Evolutionary conservation across 2,113 vertebrate genomes (phyloP).

Genomic region (Bombycilla garrulus): DNA sequence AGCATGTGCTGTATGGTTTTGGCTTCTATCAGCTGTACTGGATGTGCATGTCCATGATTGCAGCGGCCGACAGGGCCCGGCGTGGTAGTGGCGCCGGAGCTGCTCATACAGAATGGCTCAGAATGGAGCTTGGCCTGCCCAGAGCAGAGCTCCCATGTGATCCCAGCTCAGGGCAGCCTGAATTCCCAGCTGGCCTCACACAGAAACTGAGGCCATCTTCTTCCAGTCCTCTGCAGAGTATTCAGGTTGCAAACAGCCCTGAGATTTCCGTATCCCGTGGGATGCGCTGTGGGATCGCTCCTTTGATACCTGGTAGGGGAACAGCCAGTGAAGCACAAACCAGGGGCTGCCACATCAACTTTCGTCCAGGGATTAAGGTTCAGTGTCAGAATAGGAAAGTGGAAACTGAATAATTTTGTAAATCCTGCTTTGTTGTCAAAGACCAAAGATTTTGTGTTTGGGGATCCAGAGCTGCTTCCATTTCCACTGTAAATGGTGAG

Average conservation of each 20-base stretch:
- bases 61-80: background rate
- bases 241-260: background rate
- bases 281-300: background rate
- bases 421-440: background rate
- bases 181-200: background rate
- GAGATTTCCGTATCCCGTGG: background rate
- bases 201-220: background rate
- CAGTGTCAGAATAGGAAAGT: background rate
- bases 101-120: accelerated
- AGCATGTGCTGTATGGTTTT: accelerated
- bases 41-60: accelerated
- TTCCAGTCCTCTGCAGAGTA: background rate
- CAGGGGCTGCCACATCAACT: background rate
- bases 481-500: background rate
- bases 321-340: background rate
- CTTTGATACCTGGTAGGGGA: background rate
- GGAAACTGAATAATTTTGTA: background rate
- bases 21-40: background rate
- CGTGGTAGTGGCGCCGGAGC: background rate
- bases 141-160: background rate
- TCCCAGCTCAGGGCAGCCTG: background rate
- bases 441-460: constrained; percentile 36
- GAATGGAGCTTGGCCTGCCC: background rate
- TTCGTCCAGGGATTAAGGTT: background rate
- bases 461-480: background rate